These are phyloP conservation scores for Danionella cerebrum DNA, from an alignment of 2,113 vertebrate genomes.

Conservation along the genomic window DNA sequence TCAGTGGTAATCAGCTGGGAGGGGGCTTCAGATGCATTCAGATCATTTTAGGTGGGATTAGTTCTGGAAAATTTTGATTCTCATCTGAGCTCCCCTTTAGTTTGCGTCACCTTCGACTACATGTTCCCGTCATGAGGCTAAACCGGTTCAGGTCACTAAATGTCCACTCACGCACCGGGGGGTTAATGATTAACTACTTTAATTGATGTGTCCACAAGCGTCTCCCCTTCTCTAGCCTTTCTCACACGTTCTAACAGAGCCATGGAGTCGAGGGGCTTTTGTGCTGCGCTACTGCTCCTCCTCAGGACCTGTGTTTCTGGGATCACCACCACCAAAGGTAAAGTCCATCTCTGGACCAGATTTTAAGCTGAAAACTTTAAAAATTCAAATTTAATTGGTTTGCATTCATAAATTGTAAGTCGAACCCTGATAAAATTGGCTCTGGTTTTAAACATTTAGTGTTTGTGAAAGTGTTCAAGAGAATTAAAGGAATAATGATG, in stretches of 20 bases:
- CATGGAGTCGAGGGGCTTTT: conserved; percentile 44
- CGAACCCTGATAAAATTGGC: too few species aligned
- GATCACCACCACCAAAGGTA: conserved; percentile 55
- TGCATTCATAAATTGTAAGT: too few species aligned
- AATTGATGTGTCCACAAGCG: conserved; percentile 61
- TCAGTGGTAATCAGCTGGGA: too few species aligned
- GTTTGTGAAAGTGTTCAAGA: too few species aligned
- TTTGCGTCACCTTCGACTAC: conserved; percentile 1
- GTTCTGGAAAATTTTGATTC: background rate
- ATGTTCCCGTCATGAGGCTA: conserved; percentile 1
- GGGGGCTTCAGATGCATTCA: too few species aligned
- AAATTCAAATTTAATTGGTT: too few species aligned
- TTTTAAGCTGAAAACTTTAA: background rate
- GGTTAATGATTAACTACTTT: conserved; percentile 61
- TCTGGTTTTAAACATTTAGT: too few species aligned
- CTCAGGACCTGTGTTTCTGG: conserved; percentile 28
- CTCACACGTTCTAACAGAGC: background rate
- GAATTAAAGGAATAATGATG: too few species aligned
- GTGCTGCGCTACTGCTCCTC: conserved; percentile 43
- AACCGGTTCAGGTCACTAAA: conserved; percentile 8
- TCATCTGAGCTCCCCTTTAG: background rate
- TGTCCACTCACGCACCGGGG: conserved; percentile 26
- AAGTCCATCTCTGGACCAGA: background rate
- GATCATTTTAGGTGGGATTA: too few species aligned
- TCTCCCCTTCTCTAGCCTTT: conserved; percentile 31